Evolutionary conservation across 1,140 invertebrate species (phyloP).

Genomic region (Cyclargus thomasi): DNA sequence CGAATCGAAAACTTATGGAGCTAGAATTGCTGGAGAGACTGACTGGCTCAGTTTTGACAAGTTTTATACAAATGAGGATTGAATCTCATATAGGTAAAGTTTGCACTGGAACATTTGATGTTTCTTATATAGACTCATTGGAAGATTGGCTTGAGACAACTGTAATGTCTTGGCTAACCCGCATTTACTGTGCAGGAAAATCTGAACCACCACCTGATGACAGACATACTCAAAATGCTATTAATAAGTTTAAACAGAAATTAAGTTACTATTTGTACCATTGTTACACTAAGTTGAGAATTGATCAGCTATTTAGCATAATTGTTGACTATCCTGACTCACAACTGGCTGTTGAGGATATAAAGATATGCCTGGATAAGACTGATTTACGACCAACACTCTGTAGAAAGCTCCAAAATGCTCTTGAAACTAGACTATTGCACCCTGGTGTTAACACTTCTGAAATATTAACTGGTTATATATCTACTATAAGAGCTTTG

Average conservation of each 20-base stretch:
- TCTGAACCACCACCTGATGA: constrained; percentile 74
- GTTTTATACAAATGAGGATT: constrained; percentile 87
- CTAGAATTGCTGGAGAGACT: constrained; percentile 86
- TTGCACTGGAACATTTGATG: constrained; percentile 89
- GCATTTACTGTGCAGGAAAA: constrained; percentile 83
- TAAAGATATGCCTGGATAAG: constrained; percentile 89
- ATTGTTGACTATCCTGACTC: constrained; percentile 98
- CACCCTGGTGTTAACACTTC: constrained; percentile 97
- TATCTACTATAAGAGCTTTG: constrained; percentile 94
- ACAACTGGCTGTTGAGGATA: constrained; percentile 92
- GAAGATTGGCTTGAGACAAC: constrained; percentile 90
- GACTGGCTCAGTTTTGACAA: constrained; percentile 86
- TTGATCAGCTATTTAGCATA: constrained; percentile 95
- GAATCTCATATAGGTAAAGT: constrained; percentile 85
- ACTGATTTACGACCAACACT: constrained; percentile 88
- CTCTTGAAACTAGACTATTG: constrained; percentile 87
- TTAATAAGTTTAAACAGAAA: constrained; percentile 84
- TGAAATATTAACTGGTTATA: constrained; percentile 97
- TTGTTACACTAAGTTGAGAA: constrained; percentile 90
- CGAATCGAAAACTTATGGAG: constrained; percentile 84
- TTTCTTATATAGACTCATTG: constrained; percentile 82
- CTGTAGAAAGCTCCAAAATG: constrained; percentile 85
- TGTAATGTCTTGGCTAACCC: constrained; percentile 87
- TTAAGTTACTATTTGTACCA: constrained; percentile 91
- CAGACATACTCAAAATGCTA: constrained; percentile 75